Percentiles rank a stretch among this genome's conserved stretches.
These are phyloP conservation scores for Turnix velox DNA, from an alignment of 2,113 vertebrate genomes.

Conservation along the genomic window DNA sequence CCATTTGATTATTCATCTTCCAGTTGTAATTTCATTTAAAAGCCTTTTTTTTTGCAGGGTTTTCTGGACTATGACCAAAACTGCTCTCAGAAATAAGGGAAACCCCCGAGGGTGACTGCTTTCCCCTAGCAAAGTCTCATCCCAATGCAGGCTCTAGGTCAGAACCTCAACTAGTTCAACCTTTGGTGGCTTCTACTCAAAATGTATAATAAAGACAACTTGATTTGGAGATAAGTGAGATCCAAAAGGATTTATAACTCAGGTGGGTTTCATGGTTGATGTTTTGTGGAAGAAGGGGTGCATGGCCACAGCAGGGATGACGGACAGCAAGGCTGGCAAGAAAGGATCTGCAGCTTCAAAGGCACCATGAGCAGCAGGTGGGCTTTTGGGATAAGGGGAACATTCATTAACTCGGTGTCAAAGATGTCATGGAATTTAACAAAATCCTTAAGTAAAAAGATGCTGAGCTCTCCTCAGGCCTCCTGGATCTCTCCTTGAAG, in stretches of 20 bases:
- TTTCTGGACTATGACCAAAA: slow-evolving; percentile 59
- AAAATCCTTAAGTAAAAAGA: slow-evolving; percentile 39
- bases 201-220: not conserved
- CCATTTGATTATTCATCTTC: not conserved
- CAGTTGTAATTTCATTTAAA: not conserved
- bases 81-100: slow-evolving; percentile 74
- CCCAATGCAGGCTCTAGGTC: not conserved
- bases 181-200: not conserved
- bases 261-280: not conserved
- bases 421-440: not conserved
- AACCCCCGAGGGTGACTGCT: slow-evolving; percentile 71
- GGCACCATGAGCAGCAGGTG: not conserved
- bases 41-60: slow-evolving; percentile 47
- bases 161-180: not conserved
- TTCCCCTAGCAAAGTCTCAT: not conserved
- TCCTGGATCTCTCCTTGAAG: slow-evolving; percentile 42
- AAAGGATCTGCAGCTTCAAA: slow-evolving; percentile 19
- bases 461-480: not conserved
- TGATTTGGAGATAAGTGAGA: not conserved
- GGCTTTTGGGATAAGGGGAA: slow-evolving; percentile 22
- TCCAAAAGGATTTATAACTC: not conserved
- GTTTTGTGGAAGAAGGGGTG: not conserved
- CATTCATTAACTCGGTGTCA: slow-evolving; percentile 46
- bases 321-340: not conserved
- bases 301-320: accelerated